A percentile compares a stretch with the other conserved stretches of the same genome.
phyloP scores from a whole-genome alignment of 1,140 invertebrate species.

The Nasonia longicornis region DNA sequence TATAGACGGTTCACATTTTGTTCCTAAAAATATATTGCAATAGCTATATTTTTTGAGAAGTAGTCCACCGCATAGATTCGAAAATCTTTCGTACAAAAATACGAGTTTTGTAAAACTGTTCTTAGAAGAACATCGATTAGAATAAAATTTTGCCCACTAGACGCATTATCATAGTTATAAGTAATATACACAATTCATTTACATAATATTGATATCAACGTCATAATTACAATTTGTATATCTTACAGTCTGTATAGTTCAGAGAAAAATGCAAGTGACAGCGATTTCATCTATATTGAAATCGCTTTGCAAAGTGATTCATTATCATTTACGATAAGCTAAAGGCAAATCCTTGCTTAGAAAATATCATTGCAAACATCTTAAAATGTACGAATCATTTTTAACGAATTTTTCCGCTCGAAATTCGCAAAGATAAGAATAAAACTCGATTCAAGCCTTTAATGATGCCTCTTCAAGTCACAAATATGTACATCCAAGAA shows the following conservation, averaged over 20 bases:
- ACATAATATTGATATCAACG: constrained; percentile 40
- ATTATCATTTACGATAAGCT: constrained; percentile 20
- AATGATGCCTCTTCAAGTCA: background rate
- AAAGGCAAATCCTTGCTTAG: constrained; percentile 2
- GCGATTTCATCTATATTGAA: background rate
- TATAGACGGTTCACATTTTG: constrained; percentile 11
- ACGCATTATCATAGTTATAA: constrained; percentile 18
- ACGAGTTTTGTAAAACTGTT: constrained; percentile 18
- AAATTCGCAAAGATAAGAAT: background rate
- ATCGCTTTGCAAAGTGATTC: background rate
- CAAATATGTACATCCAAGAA: constrained; percentile 13
- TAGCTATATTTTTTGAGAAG: constrained; percentile 5
- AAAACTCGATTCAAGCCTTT: background rate
- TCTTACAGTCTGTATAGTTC: constrained; percentile 37
- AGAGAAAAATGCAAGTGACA: constrained; percentile 34
- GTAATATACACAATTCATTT: constrained; percentile 45
- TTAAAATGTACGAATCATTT: constrained; percentile 37
- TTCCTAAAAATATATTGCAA: background rate
- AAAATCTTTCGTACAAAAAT: constrained; percentile 36
- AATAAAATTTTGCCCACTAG: constrained; percentile 31
- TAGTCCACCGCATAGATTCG: background rate
- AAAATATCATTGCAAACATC: constrained; percentile 8
- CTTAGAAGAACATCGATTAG: background rate
- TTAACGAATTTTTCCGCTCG: background rate
- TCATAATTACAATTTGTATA: constrained; percentile 45